Percentiles rank a stretch among this genome's conserved stretches.
These are phyloP conservation scores for Protaetia brevitarsis DNA, from an alignment of 1,140 invertebrate genomes.

Conservation along the genomic window DNA sequence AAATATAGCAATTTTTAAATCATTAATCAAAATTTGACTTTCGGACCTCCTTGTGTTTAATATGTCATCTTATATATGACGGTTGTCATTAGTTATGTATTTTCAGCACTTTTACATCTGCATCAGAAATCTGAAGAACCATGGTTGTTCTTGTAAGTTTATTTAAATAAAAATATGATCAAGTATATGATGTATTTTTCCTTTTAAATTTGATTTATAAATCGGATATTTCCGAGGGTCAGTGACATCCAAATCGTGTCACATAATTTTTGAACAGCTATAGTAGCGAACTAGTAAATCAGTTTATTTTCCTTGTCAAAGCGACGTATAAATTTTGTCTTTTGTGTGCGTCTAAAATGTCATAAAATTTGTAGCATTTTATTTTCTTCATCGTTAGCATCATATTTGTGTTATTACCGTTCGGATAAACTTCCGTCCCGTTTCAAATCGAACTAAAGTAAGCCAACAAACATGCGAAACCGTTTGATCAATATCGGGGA, in stretches of 20 bases:
- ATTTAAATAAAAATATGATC: too few relatives aligned
- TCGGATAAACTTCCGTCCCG: not conserved
- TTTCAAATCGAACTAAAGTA: not conserved
- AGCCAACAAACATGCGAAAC: slow-evolving; percentile 7
- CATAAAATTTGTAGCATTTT: slow-evolving; percentile 14
- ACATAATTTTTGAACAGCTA: too few relatives aligned
- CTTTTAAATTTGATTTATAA: not conserved
- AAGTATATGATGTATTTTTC: not conserved
- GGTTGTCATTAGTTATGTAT: too few relatives aligned
- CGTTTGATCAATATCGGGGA: slow-evolving; percentile 11
- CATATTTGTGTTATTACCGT: not conserved
- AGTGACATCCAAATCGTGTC: too few relatives aligned
- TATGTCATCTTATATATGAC: too few relatives aligned
- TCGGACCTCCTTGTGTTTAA: too few relatives aligned
- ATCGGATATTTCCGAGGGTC: not conserved
- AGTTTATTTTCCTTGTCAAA: not conserved
- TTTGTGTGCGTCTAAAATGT: slow-evolving; percentile 16
- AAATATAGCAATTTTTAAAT: too few relatives aligned
- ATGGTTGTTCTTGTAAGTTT: too few relatives aligned
- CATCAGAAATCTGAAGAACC: too few relatives aligned
- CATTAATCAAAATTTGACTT: too few relatives aligned
- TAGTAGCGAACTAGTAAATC: too few relatives aligned
- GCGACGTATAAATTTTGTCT: not conserved
- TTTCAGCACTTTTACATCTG: too few relatives aligned
- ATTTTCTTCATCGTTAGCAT: not conserved